Base-by-base conservation (phyloP, 2,888 invertebrate species). In the Gandaritis pyraliata region DNA sequence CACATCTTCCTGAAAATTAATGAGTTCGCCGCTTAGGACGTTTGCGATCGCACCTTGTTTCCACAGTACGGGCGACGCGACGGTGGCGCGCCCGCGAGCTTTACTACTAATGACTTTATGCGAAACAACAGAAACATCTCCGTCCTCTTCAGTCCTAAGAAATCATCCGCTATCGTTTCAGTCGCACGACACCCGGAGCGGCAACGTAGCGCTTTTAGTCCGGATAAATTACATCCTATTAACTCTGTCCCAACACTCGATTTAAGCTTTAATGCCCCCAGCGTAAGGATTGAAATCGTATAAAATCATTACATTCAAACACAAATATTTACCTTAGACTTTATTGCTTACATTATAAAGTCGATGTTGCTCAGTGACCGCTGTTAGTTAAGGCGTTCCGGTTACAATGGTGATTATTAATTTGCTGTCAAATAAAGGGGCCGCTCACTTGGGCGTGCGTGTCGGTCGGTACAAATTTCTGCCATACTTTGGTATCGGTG, bases 401-500 rank as follows among this genome's bases (percentile, higher is more conserved):
- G 82, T 87, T 77, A 75, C 76, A 80, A 73, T 74, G 76, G 80
- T 78, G 83, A 85, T 90, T 91, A 92, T 92, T 92, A 91, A 91
- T 91, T 92, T 90, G 90, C 92, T 91, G 92, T 92, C 91, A 92
- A 91, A 91, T 92, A 91, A 91, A 91, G 90, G 90, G 91, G 92
- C 91, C 90, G 91, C 90, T 88, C 87, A 83, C 88, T 88, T 88
- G 90, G 90, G 91, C 90, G 91, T 91, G 90, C 90, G 91, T 90
- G 91, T 87, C 87, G 86, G 91, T 88, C 87, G 86, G 88, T 85
- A 90, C 90, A 86, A 91, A 91, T 90, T 88, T 92, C 90, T 91
- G 88, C 90, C 90, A 90, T 91, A 90, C 90, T 90, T 89, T 73
- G 89, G 85, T 88, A 91, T 90, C 86, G 85, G 86, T 86, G 90